A percentile compares a stretch with the other conserved stretches of the same genome.
Evolutionary conservation across 2,797 vertebrate species (phyloP).

Genomic region (Pangasius sanitwongsei): DNA sequence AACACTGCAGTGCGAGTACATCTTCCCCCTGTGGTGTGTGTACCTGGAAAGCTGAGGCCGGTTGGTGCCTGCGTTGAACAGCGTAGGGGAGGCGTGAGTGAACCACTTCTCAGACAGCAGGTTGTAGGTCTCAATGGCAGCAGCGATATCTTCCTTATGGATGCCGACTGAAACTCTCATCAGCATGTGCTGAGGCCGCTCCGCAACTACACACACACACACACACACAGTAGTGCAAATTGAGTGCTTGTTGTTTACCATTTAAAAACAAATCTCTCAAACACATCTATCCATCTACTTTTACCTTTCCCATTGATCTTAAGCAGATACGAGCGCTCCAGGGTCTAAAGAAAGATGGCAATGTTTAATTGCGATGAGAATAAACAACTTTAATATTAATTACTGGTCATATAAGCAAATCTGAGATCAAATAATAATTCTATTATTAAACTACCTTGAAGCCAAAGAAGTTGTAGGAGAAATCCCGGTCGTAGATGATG

Average conservation of each 20-base stretch:
- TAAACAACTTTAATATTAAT: not conserved
- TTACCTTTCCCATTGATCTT: conserved; percentile 92
- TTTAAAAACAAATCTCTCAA: not conserved
- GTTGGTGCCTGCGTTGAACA: conserved; percentile 97
- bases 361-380: not conserved
- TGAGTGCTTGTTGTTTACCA: not conserved
- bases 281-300: not conserved
- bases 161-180: conserved; percentile 97
- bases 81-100: conserved; percentile 95
- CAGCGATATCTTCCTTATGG: conserved; percentile 84
- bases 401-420: not conserved
- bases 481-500: conserved; percentile 95
- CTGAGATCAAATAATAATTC: not conserved
- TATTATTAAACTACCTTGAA: conserved; percentile 82
- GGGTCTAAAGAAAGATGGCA: conserved; percentile 72
- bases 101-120: conserved; percentile 97
- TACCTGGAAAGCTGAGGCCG: conserved; percentile 94
- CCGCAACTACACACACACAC: conserved; percentile 78
- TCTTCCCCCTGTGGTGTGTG: not conserved
- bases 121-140: conserved; percentile 96
- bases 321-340: conserved; percentile 94
- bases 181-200: conserved; percentile 97
- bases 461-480: conserved; percentile 98
- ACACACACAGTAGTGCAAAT: not conserved
- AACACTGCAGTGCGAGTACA: not conserved